Conservation (phyloP, 2,797 vertebrate species). For the Phaenicophaeus curvirostris region DNA sequence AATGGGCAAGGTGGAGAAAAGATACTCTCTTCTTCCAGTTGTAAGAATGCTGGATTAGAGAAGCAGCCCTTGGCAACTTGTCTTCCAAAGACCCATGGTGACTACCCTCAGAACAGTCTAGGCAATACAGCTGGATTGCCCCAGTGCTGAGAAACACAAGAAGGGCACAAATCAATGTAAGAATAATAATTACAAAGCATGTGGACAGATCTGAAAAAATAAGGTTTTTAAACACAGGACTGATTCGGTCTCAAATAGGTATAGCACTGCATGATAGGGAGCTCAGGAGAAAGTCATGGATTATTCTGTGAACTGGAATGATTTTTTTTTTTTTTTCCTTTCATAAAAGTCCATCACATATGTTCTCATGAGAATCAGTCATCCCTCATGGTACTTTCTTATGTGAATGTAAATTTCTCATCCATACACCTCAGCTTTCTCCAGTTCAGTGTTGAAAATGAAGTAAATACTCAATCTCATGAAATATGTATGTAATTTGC, state of each 20-base stretch:
- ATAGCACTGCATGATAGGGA: no score
- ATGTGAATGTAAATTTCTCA: background rate
- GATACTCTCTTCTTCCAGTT: background rate
- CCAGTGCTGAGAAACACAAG: background rate
- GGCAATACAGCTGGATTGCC: background rate
- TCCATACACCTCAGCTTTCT: background rate
- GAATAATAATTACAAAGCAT: background rate
- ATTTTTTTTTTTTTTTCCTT: background rate
- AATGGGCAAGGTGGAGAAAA: background rate
- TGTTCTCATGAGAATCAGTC: background rate
- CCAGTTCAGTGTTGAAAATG: background rate
- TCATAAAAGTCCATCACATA: background rate
- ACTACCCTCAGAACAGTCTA: background rate
- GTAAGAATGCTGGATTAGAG: background rate
- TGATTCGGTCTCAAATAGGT: no score
- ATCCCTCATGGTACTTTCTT: background rate
- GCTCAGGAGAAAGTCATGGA: background rate
- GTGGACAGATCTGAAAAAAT: background rate
- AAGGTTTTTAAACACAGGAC: background rate
- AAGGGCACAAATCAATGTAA: background rate
- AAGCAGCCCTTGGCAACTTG: background rate
- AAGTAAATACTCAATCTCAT: background rate
- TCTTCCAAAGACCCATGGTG: background rate
- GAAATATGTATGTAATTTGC: background rate
- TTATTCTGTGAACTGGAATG: background rate